Evolutionary conservation across 2,113 vertebrate genomes (phyloP).

Genomic region (Hemiprocne comata): DNA sequence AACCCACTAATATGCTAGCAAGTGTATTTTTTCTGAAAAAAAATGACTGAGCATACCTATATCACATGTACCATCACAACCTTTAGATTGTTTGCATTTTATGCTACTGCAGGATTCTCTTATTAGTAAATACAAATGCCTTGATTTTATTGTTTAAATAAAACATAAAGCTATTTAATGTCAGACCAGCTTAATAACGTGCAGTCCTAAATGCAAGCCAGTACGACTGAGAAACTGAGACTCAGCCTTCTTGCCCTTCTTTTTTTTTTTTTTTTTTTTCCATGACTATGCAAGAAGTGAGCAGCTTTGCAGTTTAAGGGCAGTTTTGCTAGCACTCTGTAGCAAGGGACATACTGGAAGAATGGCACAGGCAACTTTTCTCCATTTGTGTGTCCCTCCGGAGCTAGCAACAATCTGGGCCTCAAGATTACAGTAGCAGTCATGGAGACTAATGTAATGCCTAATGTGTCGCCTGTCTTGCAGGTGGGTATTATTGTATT

Average conservation of each 20-base stretch:
- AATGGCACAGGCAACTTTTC: neutral
- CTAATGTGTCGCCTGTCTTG: slow-evolving; percentile 25
- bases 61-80: neutral
- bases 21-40: neutral
- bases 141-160: neutral
- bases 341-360: neutral
- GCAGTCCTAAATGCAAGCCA: neutral
- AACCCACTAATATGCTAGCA: neutral
- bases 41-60: neutral
- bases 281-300: neutral
- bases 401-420: neutral
- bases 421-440: neutral
- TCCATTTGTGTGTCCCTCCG: neutral
- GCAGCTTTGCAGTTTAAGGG: neutral
- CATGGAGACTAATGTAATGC: neutral
- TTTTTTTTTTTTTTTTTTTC: neutral
- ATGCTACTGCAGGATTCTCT: neutral
- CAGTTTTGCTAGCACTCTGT: neutral
- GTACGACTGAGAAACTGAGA: neutral
- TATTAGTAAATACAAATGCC: neutral
- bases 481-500: neutral
- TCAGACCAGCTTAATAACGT: neutral
- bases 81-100: neutral
- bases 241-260: neutral
- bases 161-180: neutral